Evolutionary conservation across 1,140 invertebrate species (phyloP), one percentile per base, ranked within the genome.

Genomic region (Drosophila pseudoananassae): DNA sequence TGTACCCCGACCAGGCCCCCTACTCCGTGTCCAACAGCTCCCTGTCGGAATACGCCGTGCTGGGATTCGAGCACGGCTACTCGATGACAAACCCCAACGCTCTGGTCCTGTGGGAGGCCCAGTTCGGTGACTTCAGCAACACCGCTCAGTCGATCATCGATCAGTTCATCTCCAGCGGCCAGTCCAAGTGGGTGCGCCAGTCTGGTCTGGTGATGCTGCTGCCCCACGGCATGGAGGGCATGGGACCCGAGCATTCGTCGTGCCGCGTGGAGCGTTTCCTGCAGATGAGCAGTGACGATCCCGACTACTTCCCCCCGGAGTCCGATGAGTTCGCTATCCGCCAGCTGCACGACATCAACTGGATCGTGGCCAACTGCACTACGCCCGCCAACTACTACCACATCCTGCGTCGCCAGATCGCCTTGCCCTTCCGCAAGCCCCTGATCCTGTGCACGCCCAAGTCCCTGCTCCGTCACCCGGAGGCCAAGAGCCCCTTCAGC

Each of bases 81-180:
- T 99, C 98, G 0, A 98, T 99, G 95, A 98, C 98, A 9, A 99
- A 99, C 93, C 99, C 99, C 1, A 99, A 99, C 93, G 97, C 98
- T 1, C 92, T 99, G 49, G 98, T 99, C 0, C 95, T 97, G 68
- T 99, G 99, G 99, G 99, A 99, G 93, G 99, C 98, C 3, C 96
- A 99, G 92, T 99, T 99, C 92, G 99, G 99, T 6, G 99, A 99
- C 92, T 99, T 99, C 92, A 95, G 96, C 92, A 99, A 99, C 92
- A 99, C 98, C 8, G 99, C 99, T 38, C 99, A 99, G 92, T 98
- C 98, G 92, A 99, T 99, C 91, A 99, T 99, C 91, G 99, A 99
- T 94, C 98, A 99, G 93, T 99, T 99, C 92, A 97, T 99, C 68
- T 96, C 96, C 58, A 98, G 97, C 90, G 98, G 98, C 9, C 98